phyloP scores from a whole-genome alignment of 35 echinoderm and acorn worm species.

The Nesometra sesokonis region DNA sequence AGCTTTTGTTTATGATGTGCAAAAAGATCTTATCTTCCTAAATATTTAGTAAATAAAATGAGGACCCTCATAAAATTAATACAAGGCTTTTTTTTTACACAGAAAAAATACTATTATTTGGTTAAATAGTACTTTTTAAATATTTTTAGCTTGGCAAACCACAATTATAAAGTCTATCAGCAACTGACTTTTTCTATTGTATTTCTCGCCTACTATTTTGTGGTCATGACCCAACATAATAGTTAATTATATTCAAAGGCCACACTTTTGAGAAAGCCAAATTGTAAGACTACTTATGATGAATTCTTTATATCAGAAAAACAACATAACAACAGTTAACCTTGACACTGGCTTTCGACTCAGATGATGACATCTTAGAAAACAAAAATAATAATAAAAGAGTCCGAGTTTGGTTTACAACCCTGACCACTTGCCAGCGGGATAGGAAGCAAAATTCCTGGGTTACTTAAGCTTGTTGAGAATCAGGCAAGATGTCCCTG shows the following conservation, averaged over 20 bases:
- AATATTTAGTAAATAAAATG: too few species aligned
- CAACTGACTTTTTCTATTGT: neutral
- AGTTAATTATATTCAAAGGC: neutral
- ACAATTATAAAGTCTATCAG: neutral
- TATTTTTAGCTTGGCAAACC: neutral
- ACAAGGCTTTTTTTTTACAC: too few species aligned
- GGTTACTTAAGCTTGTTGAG: neutral
- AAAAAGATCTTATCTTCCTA: too few species aligned
- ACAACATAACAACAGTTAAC: neutral
- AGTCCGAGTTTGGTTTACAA: neutral
- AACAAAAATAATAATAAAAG: neutral
- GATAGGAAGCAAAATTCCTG: too few species aligned
- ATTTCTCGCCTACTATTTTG: neutral
- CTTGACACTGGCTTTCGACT: neutral
- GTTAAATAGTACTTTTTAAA: too few species aligned
- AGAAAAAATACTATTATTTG: too few species aligned
- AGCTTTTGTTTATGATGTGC: too few species aligned
- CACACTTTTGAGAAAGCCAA: neutral
- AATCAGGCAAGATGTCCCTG: neutral
- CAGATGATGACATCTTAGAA: neutral
- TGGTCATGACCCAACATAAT: neutral
- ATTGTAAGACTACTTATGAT: neutral
- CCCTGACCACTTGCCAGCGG: neutral
- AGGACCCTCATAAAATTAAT: too few species aligned
- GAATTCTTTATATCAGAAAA: neutral